phyloP scores from a whole-genome alignment of 2,888 invertebrate genomes.

The Nesidiocoris tenuis region DNA sequence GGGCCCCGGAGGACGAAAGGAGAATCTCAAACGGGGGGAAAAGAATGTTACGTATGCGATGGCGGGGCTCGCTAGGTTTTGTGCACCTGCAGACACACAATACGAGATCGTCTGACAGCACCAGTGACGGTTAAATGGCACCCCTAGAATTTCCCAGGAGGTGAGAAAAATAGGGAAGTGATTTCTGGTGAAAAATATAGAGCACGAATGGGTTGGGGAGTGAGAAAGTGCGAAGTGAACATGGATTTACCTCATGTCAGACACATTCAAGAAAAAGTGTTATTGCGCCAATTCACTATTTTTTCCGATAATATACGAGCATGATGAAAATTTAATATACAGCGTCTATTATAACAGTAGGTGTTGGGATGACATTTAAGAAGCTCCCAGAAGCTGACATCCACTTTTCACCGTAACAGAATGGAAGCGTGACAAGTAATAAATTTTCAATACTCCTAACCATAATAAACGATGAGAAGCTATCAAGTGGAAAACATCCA shows the following conservation, averaged over 20 bases:
- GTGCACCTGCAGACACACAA: slow-evolving; percentile 19
- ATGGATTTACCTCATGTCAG: too few species aligned
- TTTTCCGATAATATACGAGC: too few species aligned
- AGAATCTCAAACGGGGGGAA: background rate
- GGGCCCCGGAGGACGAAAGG: background rate
- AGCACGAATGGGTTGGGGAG: too few species aligned
- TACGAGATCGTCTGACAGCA: background rate
- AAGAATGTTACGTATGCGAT: slow-evolving; percentile 29
- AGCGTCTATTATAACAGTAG: too few species aligned
- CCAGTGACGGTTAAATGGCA: background rate
- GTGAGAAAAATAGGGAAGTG: background rate
- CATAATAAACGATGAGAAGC: background rate
- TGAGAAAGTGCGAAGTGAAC: too few species aligned
- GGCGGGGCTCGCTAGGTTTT: background rate
- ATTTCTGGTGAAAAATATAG: too few species aligned
- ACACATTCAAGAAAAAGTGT: too few species aligned
- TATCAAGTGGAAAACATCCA: background rate
- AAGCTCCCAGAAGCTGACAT: too few species aligned
- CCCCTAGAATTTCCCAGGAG: background rate
- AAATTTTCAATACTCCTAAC: background rate
- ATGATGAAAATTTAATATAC: too few species aligned
- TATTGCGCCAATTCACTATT: too few species aligned
- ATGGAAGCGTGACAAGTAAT: slow-evolving; percentile 13
- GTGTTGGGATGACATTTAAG: too few species aligned
- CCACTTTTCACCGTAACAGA: too few species aligned